These are phyloP conservation scores for Diadumene lineata DNA, from an alignment of 92 coral and sea anemone genomes.

Conservation along the genomic window DNA sequence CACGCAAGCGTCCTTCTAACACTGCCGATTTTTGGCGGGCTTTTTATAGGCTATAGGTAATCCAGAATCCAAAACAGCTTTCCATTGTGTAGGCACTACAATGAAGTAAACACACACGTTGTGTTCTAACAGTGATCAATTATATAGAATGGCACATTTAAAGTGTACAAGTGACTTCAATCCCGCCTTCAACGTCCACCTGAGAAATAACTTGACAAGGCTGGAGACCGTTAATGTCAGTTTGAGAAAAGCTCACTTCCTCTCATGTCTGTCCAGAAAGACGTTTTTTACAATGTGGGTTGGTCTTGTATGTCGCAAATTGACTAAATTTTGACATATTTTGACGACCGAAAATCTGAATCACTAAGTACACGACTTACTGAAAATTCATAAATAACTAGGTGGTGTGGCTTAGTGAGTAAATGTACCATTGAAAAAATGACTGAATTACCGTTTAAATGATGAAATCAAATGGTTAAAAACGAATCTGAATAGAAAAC, in stretches of 20 bases:
- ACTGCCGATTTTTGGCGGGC: constrained; percentile 13
- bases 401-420: no score
- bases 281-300: not conserved
- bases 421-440: no score
- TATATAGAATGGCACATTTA: constrained; percentile 14
- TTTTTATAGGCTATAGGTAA: constrained; percentile 1
- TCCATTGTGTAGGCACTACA: constrained; percentile 6
- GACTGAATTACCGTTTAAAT: no score
- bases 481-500: no score
- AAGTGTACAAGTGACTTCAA: not conserved
- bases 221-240: constrained; percentile 13
- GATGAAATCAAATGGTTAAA: no score
- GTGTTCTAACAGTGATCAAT: constrained; percentile 10
- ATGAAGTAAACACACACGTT: constrained; percentile 9
- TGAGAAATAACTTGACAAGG: constrained; percentile 4
- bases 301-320: not conserved
- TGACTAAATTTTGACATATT: not conserved
- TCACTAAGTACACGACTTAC: no score
- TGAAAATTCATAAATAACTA: no score
- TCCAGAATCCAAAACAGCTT: not conserved
- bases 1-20: not conserved
- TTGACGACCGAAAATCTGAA: not conserved
- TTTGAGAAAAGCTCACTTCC: constrained; percentile 3
- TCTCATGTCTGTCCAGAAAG: not conserved
- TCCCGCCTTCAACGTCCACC: constrained; percentile 23